These are phyloP conservation scores for Rhagonycha lutea DNA, from an alignment of 2,888 invertebrate genomes.

Conservation along the genomic window DNA sequence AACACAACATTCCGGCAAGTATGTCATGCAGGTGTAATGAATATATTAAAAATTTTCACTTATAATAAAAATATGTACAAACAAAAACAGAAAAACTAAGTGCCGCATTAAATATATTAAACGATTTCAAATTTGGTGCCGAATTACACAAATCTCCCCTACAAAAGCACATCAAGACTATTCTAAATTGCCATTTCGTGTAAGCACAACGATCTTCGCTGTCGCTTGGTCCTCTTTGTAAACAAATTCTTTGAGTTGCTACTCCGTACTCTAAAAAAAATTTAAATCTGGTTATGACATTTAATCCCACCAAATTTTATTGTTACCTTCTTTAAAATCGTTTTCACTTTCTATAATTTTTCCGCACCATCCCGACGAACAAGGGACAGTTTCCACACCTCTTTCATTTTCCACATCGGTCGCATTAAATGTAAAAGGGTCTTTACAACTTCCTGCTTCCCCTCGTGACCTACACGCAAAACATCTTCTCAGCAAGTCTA, in stretches of 20 bases:
- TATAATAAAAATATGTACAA: not conserved
- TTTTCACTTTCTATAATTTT: conserved; percentile 85
- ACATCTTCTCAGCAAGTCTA: conserved; percentile 76
- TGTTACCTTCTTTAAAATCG: conserved; percentile 72
- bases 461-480: conserved; percentile 86
- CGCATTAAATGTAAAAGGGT: conserved; percentile 79
- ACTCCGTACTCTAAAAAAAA: conserved; percentile 77
- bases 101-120: conserved; percentile 4
- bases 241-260: conserved; percentile 85
- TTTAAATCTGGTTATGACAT: not conserved
- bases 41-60: not conserved
- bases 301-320: not conserved
- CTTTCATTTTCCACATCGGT: conserved; percentile 72
- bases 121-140: conserved; percentile 9
- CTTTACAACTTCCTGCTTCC: conserved; percentile 85
- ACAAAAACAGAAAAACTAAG: conserved; percentile 4
- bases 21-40: too few relatives aligned
- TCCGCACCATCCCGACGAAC: conserved; percentile 91
- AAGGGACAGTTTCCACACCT: conserved; percentile 77
- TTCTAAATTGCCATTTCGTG: conserved; percentile 79
- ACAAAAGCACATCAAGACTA: conserved; percentile 90
- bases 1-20: not conserved
- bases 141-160: conserved; percentile 85
- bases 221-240: conserved; percentile 86
- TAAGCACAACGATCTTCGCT: conserved; percentile 88